Percentiles rank a stretch among this genome's conserved stretches.
Evolutionary conservation across 2,113 vertebrate species (phyloP).

Genomic region (Stegastes partitus): DNA sequence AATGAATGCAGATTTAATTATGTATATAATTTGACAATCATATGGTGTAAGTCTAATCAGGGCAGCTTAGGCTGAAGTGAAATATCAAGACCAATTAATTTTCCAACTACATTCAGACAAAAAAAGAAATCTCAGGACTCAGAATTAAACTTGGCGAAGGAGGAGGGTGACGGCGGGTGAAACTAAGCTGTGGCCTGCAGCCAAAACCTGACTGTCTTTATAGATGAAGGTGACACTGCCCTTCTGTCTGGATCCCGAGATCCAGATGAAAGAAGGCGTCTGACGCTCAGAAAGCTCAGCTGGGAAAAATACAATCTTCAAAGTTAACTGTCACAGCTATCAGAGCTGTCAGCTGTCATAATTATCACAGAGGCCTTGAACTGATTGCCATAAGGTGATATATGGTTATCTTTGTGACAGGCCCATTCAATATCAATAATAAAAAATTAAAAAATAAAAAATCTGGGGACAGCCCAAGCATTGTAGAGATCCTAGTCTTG

Average conservation of each 20-base stretch:
- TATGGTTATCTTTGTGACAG: constrained; percentile 16
- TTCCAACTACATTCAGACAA: background rate
- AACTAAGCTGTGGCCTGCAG: constrained; percentile 29
- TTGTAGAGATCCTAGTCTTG: too few species aligned
- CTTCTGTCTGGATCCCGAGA: constrained; percentile 31
- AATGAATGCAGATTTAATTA: too few species aligned
- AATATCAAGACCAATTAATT: background rate
- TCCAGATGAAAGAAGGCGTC: constrained; percentile 34
- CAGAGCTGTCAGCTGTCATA: constrained; percentile 44
- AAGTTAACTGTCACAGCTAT: constrained; percentile 32
- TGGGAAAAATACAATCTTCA: constrained; percentile 22
- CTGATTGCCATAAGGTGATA: constrained; percentile 23
- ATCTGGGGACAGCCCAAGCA: too few species aligned
- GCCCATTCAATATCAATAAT: background rate
- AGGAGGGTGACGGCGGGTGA: constrained; percentile 2
- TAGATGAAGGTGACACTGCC: constrained; percentile 45
- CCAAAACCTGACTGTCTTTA: constrained; percentile 32
- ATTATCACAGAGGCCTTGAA: constrained; percentile 45
- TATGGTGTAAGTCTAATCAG: too few species aligned
- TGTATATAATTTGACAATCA: background rate
- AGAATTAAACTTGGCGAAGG: constrained; percentile 15
- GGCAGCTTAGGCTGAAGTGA: background rate
- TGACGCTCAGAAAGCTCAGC: constrained; percentile 11
- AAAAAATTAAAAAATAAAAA: background rate
- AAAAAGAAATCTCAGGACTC: background rate